Conservation (phyloP, 2,113 vertebrate species). For the Ctenomys sociabilis region DNA sequence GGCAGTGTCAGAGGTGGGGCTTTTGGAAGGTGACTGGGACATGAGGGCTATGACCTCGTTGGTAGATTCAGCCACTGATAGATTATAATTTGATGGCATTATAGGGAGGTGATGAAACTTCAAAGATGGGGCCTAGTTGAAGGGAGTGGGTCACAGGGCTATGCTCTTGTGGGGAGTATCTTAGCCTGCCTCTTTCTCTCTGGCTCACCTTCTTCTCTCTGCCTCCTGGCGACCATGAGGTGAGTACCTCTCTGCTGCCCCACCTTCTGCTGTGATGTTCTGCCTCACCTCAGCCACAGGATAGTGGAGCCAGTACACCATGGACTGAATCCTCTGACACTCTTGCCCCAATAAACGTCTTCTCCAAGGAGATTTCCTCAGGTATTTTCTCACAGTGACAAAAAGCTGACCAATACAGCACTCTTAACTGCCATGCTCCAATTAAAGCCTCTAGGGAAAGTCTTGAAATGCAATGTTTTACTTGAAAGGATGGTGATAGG, state of each 20-base stretch:
- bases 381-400: neutral
- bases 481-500: neutral
- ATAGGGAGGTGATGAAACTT: neutral
- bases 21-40: neutral
- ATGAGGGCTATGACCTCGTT: neutral
- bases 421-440: neutral
- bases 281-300: neutral
- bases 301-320: neutral
- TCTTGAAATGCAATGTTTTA: neutral
- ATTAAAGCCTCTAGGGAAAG: neutral
- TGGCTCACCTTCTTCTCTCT: neutral
- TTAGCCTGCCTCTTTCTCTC: neutral
- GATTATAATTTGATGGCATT: neutral
- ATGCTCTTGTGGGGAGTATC: neutral
- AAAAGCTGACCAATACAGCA: neutral
- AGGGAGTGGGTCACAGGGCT: neutral
- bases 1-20: neutral
- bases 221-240: neutral
- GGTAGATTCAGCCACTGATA: neutral
- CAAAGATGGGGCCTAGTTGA: neutral
- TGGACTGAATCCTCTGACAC: neutral
- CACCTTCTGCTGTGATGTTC: neutral
- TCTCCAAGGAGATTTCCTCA: neutral
- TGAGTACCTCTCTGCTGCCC: neutral
- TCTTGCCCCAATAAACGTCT: neutral